Conservation (phyloP, 1,140 invertebrate genomes). For the Hycleus phaleratus region DNA sequence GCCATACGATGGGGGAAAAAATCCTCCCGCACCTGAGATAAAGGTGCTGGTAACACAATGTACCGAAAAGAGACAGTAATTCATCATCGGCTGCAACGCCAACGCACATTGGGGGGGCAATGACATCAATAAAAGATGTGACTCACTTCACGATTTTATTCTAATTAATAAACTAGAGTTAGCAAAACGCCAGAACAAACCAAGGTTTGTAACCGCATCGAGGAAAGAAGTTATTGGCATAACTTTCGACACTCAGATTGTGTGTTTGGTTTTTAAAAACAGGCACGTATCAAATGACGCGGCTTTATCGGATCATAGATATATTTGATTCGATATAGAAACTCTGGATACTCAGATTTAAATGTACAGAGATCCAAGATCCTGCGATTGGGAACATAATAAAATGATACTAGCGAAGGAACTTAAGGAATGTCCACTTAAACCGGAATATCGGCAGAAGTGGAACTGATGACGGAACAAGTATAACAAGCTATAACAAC, state of each 20-base stretch:
- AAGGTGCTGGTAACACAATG: background rate
- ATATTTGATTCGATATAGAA: too few species aligned
- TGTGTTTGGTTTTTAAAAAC: background rate
- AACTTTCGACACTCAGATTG: background rate
- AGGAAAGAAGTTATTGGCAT: constrained; percentile 8
- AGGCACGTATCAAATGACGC: background rate
- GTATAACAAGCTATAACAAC: background rate
- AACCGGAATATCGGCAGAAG: background rate
- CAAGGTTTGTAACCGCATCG: constrained; percentile 9
- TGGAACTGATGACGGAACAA: background rate
- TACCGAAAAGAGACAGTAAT: background rate
- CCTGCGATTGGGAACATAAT: background rate
- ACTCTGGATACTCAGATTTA: too few species aligned
- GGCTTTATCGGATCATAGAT: background rate
- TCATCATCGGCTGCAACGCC: constrained; percentile 26
- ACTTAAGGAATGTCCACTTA: background rate
- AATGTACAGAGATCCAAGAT: too few species aligned
- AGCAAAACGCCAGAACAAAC: constrained; percentile 14
- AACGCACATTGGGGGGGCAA: constrained; percentile 28
- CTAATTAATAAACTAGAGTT: constrained; percentile 9
- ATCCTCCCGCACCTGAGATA: background rate
- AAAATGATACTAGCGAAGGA: too few species aligned
- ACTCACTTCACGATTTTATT: constrained; percentile 20
- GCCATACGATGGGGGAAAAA: background rate
- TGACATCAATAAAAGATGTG: constrained; percentile 22